Evolutionary conservation across 23 tunicate genomes (phyloP).

Genomic region (Oikopleura albicans): DNA sequence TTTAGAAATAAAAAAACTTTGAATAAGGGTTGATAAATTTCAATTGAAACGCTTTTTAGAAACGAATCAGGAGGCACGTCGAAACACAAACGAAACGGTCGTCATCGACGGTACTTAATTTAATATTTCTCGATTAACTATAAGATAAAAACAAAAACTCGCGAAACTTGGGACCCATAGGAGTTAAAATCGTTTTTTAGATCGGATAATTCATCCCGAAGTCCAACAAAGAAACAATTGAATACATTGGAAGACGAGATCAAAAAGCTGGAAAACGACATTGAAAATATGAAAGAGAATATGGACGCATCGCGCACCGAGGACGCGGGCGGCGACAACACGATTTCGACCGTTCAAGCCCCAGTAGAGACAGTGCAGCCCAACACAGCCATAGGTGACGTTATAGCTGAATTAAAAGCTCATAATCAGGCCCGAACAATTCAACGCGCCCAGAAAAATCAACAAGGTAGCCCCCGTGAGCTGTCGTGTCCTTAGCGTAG

Average conservation of each 20-base stretch:
- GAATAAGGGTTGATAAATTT: no score
- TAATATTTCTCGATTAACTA: no score
- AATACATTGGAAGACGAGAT: not conserved
- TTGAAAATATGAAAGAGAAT: not conserved
- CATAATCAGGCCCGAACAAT: not conserved
- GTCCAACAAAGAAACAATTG: not conserved
- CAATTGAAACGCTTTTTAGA: no score
- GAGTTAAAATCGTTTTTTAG: no score
- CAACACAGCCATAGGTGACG: not conserved
- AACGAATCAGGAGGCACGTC: no score
- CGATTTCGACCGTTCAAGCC: not conserved
- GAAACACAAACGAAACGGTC: no score
- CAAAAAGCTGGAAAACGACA: not conserved
- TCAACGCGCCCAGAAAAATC: not conserved
- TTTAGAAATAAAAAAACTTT: no score
- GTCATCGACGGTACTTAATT: no score
- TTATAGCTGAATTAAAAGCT: not conserved
- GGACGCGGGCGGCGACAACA: not conserved
- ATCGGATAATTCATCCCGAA: no score
- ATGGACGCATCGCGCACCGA: not conserved
- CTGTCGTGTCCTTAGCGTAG: no score
- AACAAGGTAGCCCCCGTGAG: not conserved
- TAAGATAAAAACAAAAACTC: no score
- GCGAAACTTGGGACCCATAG: no score
- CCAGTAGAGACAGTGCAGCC: not conserved